Evolutionary conservation across 2,888 invertebrate species (phyloP).

Genomic region (Trichacis sp.): DNA sequence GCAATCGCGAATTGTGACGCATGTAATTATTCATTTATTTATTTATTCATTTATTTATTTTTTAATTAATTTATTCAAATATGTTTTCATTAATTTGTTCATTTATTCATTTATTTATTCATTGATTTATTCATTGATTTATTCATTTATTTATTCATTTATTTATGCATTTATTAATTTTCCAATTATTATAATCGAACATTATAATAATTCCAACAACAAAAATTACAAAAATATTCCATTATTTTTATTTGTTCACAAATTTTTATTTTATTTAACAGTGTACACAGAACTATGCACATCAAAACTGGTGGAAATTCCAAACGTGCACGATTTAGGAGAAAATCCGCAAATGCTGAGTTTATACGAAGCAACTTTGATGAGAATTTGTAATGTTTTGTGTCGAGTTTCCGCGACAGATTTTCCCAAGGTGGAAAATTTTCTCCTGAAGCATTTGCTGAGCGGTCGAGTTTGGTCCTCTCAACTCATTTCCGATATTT

Average conservation of each 20-base stretch:
- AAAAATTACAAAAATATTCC: neutral
- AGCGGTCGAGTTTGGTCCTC: conserved; percentile 55
- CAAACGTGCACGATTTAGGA: conserved; percentile 28
- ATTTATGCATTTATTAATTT: no score
- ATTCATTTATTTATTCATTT: no score
- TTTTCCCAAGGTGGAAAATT: conserved; percentile 49
- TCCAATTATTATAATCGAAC: no score
- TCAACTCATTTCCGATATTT: conserved; percentile 56
- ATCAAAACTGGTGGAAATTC: conserved; percentile 44
- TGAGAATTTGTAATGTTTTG: conserved; percentile 49
- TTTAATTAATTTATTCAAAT: no score
- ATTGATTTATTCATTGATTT: no score
- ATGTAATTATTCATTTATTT: conserved; percentile 48
- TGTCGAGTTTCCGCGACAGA: conserved; percentile 47
- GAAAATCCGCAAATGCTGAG: conserved; percentile 34
- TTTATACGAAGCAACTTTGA: conserved; percentile 58
- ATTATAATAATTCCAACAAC: neutral
- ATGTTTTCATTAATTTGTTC: no score
- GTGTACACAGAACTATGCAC: conserved; percentile 52
- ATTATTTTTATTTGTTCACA: neutral
- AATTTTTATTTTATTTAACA: no score
- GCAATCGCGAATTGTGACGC: conserved; percentile 47
- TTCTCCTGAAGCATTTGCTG: conserved; percentile 58
- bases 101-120: no score
- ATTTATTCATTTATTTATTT: no score